Base-by-base conservation (phyloP, 2,113 vertebrate species). In the Zosterops hypoxanthus region DNA sequence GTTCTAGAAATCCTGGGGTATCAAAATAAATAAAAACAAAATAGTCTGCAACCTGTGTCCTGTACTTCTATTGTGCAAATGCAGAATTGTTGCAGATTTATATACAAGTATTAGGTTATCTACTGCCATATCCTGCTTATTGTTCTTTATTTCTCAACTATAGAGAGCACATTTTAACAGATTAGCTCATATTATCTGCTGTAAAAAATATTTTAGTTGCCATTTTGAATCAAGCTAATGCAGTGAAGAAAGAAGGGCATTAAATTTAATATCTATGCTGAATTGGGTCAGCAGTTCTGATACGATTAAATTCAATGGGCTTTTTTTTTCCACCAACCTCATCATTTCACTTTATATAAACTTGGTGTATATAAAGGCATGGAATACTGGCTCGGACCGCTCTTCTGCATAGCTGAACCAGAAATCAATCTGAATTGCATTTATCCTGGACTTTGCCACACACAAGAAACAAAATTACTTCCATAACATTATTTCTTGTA, bases 211-310 rank as follows among this genome's bases (percentile, higher is more conserved):
- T 75, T 96, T 94, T 57, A 95, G 57, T 86, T 96, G 75, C 44
- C 71, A 63, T 75, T 65, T 81, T 97, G 92, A 95, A 95, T 95
- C 80, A 96, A 90, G 21, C 8, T 81, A 94, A 92, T 92, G 57
- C 73, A 77, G 31, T 86, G 65, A 88, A 66, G 53, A 94, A 96
- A 96, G 59, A 82, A 82, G 88, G 41, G 26, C 26, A 84, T 95
- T 97, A 84, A 85, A 95, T 82, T 92, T 95, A 94, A 95, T 69
- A 15, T 50, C 47, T 82, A 5, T 65, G 29, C 25, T 20, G 6
- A 77, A 64, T 2, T 80, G 42, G 56, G 91, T 87, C 71, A 88
- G 63, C 60, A 78, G 26, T 41, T 89, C 41, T 56, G 19, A 26
- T 68, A 34, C 55, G 34, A 82, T 29, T 78, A n/a, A 83, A 88